Evolutionary conservation across 2,888 invertebrate species (phyloP).

Genomic region (Habroteleia sp.): DNA sequence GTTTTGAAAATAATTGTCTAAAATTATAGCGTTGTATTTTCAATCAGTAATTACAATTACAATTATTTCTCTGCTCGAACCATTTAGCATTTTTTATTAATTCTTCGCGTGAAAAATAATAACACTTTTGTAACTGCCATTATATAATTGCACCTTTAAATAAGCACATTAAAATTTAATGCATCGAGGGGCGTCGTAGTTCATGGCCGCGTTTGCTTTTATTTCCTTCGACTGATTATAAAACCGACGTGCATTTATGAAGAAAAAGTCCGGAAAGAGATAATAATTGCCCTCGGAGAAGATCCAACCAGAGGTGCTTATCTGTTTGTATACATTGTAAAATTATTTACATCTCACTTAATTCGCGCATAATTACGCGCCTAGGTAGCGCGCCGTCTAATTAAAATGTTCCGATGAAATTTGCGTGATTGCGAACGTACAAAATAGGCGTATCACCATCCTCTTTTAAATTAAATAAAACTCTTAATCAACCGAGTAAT

Average conservation of each 20-base stretch:
- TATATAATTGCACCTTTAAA: slow-evolving; percentile 39
- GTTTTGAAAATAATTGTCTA: too few species aligned
- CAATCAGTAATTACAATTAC: too few species aligned
- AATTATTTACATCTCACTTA: slow-evolving; percentile 45
- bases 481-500: too few species aligned
- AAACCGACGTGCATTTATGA: slow-evolving; percentile 29
- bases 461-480: too few species aligned
- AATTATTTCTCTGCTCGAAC: too few species aligned
- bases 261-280: slow-evolving; percentile 56
- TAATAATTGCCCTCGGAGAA: slow-evolving; percentile 34
- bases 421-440: slow-evolving; percentile 20
- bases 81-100: slow-evolving; percentile 2
- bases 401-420: slow-evolving; percentile 46
- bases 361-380: slow-evolving; percentile 36
- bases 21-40: too few species aligned
- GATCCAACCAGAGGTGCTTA: slow-evolving; percentile 28
- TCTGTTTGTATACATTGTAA: slow-evolving; percentile 37
- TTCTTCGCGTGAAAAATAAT: slow-evolving; percentile 11
- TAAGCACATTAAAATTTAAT: slow-evolving; percentile 44
- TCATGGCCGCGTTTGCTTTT: slow-evolving; percentile 50
- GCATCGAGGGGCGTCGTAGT: slow-evolving; percentile 30
- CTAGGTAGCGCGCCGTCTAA: slow-evolving; percentile 21
- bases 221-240: slow-evolving; percentile 44
- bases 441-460: too few species aligned
- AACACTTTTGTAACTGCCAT: slow-evolving; percentile 15